phyloP scores from a whole-genome alignment of 2,888 invertebrate genomes.

The Archaeoteleia sp. region DNA sequence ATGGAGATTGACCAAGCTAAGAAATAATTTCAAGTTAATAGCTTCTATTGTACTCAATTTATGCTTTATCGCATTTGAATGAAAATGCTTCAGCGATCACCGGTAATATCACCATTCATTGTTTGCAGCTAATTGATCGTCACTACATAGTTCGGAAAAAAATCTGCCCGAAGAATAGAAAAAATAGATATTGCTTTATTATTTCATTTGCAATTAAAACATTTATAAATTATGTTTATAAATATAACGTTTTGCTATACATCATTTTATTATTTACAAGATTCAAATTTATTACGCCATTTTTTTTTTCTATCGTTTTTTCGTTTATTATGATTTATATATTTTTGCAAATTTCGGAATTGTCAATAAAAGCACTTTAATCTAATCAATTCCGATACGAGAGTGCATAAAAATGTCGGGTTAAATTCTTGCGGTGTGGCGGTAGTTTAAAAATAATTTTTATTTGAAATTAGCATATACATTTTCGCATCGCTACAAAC shows the following conservation, averaged over 20 bases:
- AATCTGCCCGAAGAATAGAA: not conserved
- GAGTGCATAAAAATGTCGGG: too few species aligned
- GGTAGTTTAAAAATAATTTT: too few species aligned
- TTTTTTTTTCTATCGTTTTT: too few species aligned
- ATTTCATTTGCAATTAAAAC: not conserved
- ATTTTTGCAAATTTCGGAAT: too few species aligned
- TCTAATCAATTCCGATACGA: too few species aligned
- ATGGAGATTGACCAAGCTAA: constrained; percentile 34
- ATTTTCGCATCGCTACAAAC: constrained; percentile 22
- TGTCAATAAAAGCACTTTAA: too few species aligned
- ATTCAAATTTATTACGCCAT: too few species aligned
- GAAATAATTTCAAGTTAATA: constrained; percentile 44
- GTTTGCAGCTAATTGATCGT: constrained; percentile 51
- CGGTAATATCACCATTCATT: constrained; percentile 47
- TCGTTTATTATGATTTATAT: too few species aligned
- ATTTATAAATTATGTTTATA: not conserved
- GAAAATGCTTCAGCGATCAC: constrained; percentile 45
- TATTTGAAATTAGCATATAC: constrained; percentile 2
- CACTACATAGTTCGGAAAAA: constrained; percentile 24
- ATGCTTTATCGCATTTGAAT: constrained; percentile 50
- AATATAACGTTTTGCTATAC: too few species aligned
- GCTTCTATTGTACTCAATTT: constrained; percentile 42
- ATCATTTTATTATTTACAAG: too few species aligned
- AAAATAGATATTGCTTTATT: constrained; percentile 18
- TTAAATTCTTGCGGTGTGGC: too few species aligned